phyloP scores from a whole-genome alignment of 2,113 vertebrate species.

The Haplochromis burtoni region DNA sequence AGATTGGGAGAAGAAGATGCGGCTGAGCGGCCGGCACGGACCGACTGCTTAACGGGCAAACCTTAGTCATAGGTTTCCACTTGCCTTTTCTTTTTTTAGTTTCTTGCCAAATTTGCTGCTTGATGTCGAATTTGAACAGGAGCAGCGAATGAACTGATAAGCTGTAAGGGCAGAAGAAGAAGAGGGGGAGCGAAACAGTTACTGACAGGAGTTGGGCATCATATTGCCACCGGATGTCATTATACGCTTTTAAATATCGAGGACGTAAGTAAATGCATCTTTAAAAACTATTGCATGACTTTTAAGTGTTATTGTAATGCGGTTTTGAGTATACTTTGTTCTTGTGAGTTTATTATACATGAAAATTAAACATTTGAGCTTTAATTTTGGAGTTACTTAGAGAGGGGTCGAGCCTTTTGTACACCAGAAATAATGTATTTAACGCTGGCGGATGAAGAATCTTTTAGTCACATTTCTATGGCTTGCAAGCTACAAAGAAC shows the following conservation, averaged over 20 bases:
- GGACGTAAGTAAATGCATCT: constrained; percentile 44
- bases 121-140: constrained; percentile 28
- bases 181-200: neutral
- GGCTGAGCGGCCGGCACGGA: constrained; percentile 39
- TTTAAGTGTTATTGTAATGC: neutral
- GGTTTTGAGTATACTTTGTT: neutral
- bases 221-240: constrained; percentile 65
- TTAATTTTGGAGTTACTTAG: neutral
- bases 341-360: neutral
- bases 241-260: constrained; percentile 53
- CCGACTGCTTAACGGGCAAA: constrained; percentile 36
- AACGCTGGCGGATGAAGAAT: neutral
- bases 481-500: neutral
- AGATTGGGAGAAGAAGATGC: constrained; percentile 47
- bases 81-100: constrained; percentile 42
- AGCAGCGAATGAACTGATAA: neutral
- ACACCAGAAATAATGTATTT: neutral
- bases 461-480: neutral
- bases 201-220: constrained; percentile 34
- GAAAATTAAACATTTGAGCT: neutral
- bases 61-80: constrained; percentile 18
- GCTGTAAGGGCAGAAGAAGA: neutral
- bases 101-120: constrained; percentile 56
- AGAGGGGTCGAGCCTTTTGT: neutral
- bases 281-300: neutral